phyloP scores from a whole-genome alignment of 1,140 invertebrate genomes.

The Euschistus heros region DNA sequence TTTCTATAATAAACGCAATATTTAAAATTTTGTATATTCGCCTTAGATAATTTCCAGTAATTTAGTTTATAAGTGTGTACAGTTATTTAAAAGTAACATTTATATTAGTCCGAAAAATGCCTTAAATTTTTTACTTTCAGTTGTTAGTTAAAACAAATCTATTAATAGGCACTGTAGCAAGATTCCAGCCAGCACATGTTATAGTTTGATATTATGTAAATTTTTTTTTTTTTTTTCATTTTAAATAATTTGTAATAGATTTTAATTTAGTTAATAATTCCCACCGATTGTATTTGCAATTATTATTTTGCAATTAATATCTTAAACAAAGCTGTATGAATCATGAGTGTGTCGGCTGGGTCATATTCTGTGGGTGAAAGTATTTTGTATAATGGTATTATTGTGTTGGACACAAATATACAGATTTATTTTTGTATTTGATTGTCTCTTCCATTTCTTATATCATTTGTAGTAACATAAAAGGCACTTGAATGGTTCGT shows the following conservation, averaged over 20 bases:
- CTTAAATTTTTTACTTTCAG: constrained; percentile 1
- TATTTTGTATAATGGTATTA: constrained; percentile 7
- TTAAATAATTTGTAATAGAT: too few relatives aligned
- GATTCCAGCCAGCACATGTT: not conserved
- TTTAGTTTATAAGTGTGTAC: not conserved
- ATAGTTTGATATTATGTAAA: not conserved
- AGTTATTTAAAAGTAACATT: not conserved
- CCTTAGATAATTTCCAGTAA: constrained; percentile 6
- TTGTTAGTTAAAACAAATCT: not conserved
- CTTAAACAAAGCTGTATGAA: not conserved
- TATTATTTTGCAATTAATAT: not conserved
- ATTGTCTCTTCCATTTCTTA: constrained; percentile 8
- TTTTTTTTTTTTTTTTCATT: too few relatives aligned
- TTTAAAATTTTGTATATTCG: constrained; percentile 1
- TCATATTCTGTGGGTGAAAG: not conserved
- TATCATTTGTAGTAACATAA: not conserved
- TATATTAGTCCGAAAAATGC: not conserved
- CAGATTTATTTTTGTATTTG: constrained; percentile 4
- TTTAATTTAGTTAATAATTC: not conserved
- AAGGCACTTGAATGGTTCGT: too few relatives aligned
- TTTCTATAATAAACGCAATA: constrained; percentile 1
- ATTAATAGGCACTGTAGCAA: not conserved
- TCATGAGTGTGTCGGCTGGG: not conserved
- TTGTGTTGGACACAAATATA: constrained; percentile 8
- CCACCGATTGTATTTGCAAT: not conserved